Evolutionary conservation across 1,140 invertebrate species (phyloP).

Genomic region (Apolygus lucorum): DNA sequence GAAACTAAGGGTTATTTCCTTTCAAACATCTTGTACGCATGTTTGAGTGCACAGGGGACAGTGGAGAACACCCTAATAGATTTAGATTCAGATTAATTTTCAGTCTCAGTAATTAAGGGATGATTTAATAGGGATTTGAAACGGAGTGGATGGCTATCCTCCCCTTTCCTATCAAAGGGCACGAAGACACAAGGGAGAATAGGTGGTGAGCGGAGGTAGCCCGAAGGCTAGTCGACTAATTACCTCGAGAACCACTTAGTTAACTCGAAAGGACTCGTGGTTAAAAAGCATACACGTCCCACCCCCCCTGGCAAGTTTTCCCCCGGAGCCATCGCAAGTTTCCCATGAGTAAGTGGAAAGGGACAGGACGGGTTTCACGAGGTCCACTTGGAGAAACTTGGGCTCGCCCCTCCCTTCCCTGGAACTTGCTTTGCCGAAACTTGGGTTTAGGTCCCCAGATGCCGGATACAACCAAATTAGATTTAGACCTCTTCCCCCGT

Average conservation of each 20-base stretch:
- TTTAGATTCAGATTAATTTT: too few relatives aligned
- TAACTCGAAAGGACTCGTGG: background rate
- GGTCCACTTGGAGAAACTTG: slow-evolving; percentile 7
- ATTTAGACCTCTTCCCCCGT: slow-evolving; percentile 10
- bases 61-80: too few relatives aligned
- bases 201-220: slow-evolving; percentile 16
- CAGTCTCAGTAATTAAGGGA: too few relatives aligned
- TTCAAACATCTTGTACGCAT: too few relatives aligned
- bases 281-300: slow-evolving; percentile 22
- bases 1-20: too few relatives aligned
- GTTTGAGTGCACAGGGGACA: too few relatives aligned
- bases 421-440: slow-evolving; percentile 16
- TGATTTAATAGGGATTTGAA: too few relatives aligned
- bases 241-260: slow-evolving; percentile 19
- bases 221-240: slow-evolving; percentile 15
- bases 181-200: background rate
- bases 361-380: background rate
- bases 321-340: background rate
- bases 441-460: slow-evolving; percentile 21
- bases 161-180: background rate
- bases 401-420: background rate
- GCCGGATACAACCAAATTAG: slow-evolving; percentile 23
- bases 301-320: too few relatives aligned
- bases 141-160: too few relatives aligned
- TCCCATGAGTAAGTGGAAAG: slow-evolving; percentile 3